Evolutionary conservation across 2,888 invertebrate genomes (phyloP).

Genomic region (Metalampra italica): DNA sequence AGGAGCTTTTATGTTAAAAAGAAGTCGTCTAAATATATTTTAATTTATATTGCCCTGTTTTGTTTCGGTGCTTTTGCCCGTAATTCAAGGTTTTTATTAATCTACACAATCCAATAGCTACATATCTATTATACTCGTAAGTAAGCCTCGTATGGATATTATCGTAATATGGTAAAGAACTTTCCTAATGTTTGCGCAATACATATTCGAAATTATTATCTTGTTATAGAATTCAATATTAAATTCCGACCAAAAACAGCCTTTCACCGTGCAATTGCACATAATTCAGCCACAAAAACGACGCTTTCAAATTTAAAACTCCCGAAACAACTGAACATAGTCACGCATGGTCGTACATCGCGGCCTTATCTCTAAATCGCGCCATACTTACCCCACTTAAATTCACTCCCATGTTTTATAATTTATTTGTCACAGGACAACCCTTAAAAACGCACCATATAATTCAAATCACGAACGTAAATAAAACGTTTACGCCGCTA

Average conservation of each 20-base stretch:
- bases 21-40: too few relatives aligned
- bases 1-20: too few relatives aligned
- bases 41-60: too few relatives aligned
- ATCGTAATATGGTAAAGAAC: too few relatives aligned
- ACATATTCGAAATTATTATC: too few relatives aligned
- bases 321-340: conserved; percentile 1
- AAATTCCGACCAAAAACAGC: not conserved
- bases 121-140: too few relatives aligned
- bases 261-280: not conserved
- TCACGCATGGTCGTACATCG: conserved; percentile 22
- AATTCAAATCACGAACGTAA: conserved; percentile 62
- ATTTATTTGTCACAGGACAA: conserved; percentile 21
- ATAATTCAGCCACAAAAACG: not conserved
- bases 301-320: not conserved
- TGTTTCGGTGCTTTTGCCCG: too few relatives aligned
- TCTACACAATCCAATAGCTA: too few relatives aligned
- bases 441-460: conserved; percentile 23
- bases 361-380: conserved; percentile 33
- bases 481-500: conserved; percentile 61
- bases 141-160: too few relatives aligned
- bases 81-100: too few relatives aligned
- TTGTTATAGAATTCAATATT: too few relatives aligned
- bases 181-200: too few relatives aligned
- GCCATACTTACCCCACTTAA: conserved; percentile 22
- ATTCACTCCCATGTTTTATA: conserved; percentile 16